phyloP scores from a whole-genome alignment of 2,113 vertebrate genomes.

The Pterocles burchelli region DNA sequence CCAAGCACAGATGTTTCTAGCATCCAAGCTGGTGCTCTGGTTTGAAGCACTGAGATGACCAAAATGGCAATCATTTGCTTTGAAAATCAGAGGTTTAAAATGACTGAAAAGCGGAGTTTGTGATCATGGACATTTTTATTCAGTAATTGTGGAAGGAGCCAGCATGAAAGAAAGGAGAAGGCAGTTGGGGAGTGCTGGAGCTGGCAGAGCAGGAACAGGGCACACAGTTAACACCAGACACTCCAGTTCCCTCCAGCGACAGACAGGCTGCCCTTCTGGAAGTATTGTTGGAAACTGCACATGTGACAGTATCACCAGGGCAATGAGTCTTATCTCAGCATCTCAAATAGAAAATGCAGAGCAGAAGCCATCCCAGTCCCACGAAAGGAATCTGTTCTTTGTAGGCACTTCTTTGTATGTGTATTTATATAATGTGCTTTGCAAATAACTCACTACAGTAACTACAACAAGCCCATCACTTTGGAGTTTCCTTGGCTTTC shows the following conservation, averaged over 20 bases:
- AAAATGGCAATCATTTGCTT: neutral
- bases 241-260: neutral
- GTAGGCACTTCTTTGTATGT: neutral
- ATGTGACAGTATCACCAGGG: neutral
- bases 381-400: neutral
- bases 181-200: neutral
- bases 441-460: neutral
- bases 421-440: neutral
- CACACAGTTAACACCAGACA: neutral
- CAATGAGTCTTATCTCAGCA: slow-evolving; percentile 23
- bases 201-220: neutral
- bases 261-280: neutral
- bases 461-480: neutral
- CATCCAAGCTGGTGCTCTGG: neutral
- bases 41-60: neutral
- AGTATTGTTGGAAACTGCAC: neutral
- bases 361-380: neutral
- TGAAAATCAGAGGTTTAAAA: neutral
- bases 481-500: neutral
- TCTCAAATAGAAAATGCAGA: neutral
- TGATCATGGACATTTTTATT: neutral
- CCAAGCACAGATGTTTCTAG: neutral
- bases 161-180: neutral
- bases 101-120: neutral
- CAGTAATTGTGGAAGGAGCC: neutral